Base-by-base conservation (phyloP, 1,140 invertebrate genomes). In the Ips typographus region DNA sequence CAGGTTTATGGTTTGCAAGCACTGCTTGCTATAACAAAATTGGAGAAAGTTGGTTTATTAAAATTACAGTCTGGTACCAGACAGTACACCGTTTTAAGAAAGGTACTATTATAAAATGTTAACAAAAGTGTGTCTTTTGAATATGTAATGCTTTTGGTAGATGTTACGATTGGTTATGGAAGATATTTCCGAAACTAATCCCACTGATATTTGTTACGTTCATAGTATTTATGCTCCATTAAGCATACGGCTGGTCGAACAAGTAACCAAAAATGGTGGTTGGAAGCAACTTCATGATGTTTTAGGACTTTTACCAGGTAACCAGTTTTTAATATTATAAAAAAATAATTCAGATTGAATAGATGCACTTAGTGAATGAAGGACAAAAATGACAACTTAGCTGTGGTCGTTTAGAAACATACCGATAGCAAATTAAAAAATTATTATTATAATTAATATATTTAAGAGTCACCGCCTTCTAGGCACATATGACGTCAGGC, bases 211-310 rank as follows among this genome's bases (percentile, higher is more conserved):
- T 58, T 91, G 94, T 70, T 98, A 96, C 80, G 92, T 98, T 40
- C 93, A 94, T 80, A 95, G 90, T 72, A 94, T 92, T 78, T 99
- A 98, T 82, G 95, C 96, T 0, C 96, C 96, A 1, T 76, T 98
- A n/a, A 95, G 91, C 75, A 89, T 95, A 1, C 86, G 95, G 61
- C 84, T 98, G 39, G 89, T 90, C 2, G 94, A 98, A 80, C 89
- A 91, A 75, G 83, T 95, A n/a, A 85, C 91, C 0, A 89, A 89
- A 74, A 91, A 91, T 63, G 89, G 88, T n/a, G 90, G 91, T 4
- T 95, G 93, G 93, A 84, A 90, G 81, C 83, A 84, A 56, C 77
- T 83, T 42, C 81, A 82, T 79, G 88, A 89, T 76, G 85, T 89
- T 70, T 80, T 87, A 56, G 84, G 83, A 5, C 81, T 85, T 38